phyloP scores from a whole-genome alignment of 2,888 invertebrate species.

The Epirrita christyi region DNA sequence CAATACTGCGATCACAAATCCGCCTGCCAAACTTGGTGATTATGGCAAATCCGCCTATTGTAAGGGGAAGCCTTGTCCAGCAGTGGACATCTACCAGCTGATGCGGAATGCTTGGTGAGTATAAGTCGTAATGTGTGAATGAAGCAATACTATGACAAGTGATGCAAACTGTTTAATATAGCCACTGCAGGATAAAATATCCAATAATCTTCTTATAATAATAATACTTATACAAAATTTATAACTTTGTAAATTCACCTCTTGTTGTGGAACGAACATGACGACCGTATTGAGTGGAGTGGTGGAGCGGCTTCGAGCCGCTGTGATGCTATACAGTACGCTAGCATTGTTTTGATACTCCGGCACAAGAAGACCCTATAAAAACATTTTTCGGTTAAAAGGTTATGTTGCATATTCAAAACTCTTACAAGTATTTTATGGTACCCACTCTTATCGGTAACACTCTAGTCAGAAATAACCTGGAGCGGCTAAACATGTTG shows the following conservation, averaged over 20 bases:
- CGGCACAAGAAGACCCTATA: conserved; percentile 70
- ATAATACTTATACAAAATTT: too few species aligned
- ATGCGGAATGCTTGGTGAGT: too few species aligned
- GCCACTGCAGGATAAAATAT: too few species aligned
- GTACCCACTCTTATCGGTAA: conserved; percentile 51
- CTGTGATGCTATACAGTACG: conserved; percentile 64
- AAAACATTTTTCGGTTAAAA: conserved; percentile 35
- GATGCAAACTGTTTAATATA: too few species aligned
- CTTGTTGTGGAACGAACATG: conserved; percentile 99
- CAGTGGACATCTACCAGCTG: too few species aligned
- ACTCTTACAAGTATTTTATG: conserved; percentile 7
- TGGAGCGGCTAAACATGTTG: conserved; percentile 78
- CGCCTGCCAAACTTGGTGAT: too few species aligned
- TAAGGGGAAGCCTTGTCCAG: too few species aligned
- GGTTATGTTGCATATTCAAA: conserved; percentile 43
- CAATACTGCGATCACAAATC: too few species aligned
- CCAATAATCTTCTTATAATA: too few species aligned
- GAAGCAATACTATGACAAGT: too few species aligned
- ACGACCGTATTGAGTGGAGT: conserved; percentile 96
- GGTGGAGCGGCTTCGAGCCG: conserved; percentile 77
- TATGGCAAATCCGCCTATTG: too few species aligned
- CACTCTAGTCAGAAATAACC: conserved; percentile 64
- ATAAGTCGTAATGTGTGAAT: too few species aligned
- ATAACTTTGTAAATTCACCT: conserved; percentile 87
- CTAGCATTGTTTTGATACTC: conserved; percentile 74